Percentiles rank a stretch among this genome's conserved stretches.
These are phyloP conservation scores for Keiferia lycopersicella DNA, from an alignment of 2,888 invertebrate genomes.

Conservation along the genomic window DNA sequence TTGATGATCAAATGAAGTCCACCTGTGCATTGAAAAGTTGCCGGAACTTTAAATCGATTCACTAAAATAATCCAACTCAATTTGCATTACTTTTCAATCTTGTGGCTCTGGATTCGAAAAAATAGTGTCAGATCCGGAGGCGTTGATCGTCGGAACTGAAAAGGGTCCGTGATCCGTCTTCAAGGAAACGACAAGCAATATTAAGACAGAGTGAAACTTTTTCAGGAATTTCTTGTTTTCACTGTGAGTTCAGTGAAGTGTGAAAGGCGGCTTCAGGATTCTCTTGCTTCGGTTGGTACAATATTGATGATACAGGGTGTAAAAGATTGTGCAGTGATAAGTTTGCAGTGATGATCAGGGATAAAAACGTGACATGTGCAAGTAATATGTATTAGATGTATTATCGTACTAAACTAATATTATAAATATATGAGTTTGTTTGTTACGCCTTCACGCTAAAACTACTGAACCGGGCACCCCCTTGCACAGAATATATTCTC, in stretches of 20 bases:
- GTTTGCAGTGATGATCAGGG: too few relatives aligned
- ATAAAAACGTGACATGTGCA: too few relatives aligned
- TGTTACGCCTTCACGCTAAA: too few relatives aligned
- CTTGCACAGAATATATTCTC: too few relatives aligned
- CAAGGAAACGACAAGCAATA: background rate
- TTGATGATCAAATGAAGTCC: too few relatives aligned
- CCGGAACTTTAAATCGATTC: background rate
- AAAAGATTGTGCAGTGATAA: too few relatives aligned
- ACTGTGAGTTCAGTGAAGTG: background rate
- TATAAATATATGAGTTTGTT: too few relatives aligned
- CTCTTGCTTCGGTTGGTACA: background rate
- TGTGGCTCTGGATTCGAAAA: background rate
- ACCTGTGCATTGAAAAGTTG: background rate
- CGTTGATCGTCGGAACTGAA: background rate
- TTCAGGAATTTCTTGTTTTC: background rate
- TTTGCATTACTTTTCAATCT: conserved; percentile 13
- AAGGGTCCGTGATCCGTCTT: background rate
- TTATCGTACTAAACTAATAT: too few relatives aligned
- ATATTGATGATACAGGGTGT: background rate
- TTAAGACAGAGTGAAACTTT: conserved; percentile 4
- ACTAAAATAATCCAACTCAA: background rate
- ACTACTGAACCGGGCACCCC: too few relatives aligned
- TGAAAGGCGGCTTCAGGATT: background rate
- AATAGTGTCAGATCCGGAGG: background rate
- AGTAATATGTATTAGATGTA: too few relatives aligned